Conservation (phyloP, 2,888 invertebrate species). For the Platynereis dumerilii region DNA sequence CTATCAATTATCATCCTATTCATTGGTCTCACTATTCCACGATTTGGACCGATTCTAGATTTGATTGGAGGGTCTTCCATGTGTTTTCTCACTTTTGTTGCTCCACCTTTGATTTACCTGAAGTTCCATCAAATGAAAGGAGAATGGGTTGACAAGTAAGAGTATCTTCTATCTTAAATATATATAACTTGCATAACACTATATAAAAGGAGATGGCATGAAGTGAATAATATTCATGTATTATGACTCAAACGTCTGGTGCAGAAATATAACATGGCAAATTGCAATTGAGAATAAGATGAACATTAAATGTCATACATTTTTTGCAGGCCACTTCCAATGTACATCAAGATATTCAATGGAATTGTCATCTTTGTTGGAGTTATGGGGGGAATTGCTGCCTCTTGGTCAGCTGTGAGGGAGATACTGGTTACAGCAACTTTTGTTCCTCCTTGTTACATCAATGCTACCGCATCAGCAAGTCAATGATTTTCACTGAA, state of each 20-base stretch:
- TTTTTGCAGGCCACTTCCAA: slow-evolving; percentile 68
- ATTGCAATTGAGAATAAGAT: no score
- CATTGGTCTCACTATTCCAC: slow-evolving; percentile 81
- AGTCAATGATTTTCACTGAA: no score
- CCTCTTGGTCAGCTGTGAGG: slow-evolving; percentile 70
- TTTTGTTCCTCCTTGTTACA: slow-evolving; percentile 54
- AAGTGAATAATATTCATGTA: no score
- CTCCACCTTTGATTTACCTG: slow-evolving; percentile 82
- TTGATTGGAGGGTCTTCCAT: slow-evolving; percentile 84
- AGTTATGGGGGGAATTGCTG: slow-evolving; percentile 69
- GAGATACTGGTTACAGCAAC: slow-evolving; percentile 42
- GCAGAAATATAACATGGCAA: no score
- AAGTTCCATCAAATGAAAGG: slow-evolving; percentile 69
- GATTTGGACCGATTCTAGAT: slow-evolving; percentile 85
- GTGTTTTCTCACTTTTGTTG: slow-evolving; percentile 82
- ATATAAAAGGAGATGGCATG: no score
- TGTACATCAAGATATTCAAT: slow-evolving; percentile 70
- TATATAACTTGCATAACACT: no score
- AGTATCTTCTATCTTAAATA: no score
- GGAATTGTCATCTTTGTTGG: slow-evolving; percentile 70
- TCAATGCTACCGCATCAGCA: slow-evolving; percentile 40
- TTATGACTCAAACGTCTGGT: no score
- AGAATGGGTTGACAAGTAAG: slow-evolving; percentile 66
- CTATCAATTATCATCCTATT: slow-evolving; percentile 76
- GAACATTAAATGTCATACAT: no score